These are phyloP conservation scores for Corvus hawaiiensis DNA, from an alignment of 2,113 vertebrate genomes.

Conservation along the genomic window DNA sequence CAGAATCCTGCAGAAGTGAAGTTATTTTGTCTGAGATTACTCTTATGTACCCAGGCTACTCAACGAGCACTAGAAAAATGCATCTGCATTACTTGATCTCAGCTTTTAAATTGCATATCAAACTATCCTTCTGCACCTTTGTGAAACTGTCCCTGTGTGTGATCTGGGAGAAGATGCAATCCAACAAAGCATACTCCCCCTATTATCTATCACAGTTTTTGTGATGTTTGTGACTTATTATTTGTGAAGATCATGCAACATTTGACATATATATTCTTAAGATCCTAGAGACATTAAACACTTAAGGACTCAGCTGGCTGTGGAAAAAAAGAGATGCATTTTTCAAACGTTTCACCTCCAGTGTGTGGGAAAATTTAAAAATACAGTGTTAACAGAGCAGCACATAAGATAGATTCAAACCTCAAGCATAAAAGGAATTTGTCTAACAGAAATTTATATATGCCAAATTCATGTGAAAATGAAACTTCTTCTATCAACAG, in stretches of 20 bases:
- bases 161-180: neutral
- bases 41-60: neutral
- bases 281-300: neutral
- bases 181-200: neutral
- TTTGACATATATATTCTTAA: neutral
- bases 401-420: neutral
- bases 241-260: neutral
- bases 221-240: neutral
- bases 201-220: neutral
- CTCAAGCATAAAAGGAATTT: neutral
- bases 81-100: neutral
- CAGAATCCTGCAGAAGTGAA: neutral
- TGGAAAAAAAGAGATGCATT: neutral
- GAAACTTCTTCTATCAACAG: neutral
- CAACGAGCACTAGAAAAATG: neutral
- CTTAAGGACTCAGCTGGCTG: neutral
- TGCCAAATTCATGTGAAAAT: neutral
- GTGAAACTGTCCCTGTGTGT: neutral
- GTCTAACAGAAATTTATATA: neutral
- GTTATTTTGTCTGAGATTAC: neutral
- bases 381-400: neutral
- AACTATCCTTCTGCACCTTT: neutral
- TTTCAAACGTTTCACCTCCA: neutral
- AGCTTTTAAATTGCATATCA: neutral
- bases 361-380: neutral